Evolutionary conservation across 2,888 invertebrate genomes (phyloP), one percentile per base, ranked within the genome.

Genomic region (Onthophagus sagittarius): DNA sequence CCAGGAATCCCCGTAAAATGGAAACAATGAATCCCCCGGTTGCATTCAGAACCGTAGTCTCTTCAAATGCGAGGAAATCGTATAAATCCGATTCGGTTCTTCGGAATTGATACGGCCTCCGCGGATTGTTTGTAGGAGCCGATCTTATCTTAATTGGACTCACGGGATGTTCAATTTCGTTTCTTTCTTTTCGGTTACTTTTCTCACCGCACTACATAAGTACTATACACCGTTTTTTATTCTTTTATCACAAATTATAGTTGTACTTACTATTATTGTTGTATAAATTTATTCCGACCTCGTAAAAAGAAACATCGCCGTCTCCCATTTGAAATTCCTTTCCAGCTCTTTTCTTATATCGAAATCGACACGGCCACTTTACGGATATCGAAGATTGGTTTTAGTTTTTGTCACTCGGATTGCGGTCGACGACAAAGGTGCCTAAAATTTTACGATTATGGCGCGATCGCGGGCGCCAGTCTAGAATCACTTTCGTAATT

Each of bases 121-220:
- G 31, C 32, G 23, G 62, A 62, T 15, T 71, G 62, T 71, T 71
- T 71, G 67, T 75, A 75, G 73, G 75, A 75, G 74, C 74, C 75
- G 78, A 77, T 78, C 75, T 77, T 78, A 78, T 78, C 77, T 78
- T 78, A 78, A 78, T 78, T 78, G 77, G 73, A 75, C 76, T 74
- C 73, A 74, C 39, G 70, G 78, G 78, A 76, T 76, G 77, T 77
- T 78, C 78, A 77, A 75, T 78, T 75, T 73, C 70, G 73, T 75
- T 75, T 75, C 74, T 2, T 53, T 11, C 39, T 11, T 53, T 53
- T 75, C 75, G 71, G 74, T 74, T 77, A 7, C 11, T 53, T 53
- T 53, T 53, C 39, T 53, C 39, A 11, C 39, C 39, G 11, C 7
- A 53, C 39, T 7, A 53, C 39, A 53, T 11, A 53, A 7, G 39